Evolutionary conservation across 2,113 vertebrate species (phyloP), one percentile per base, ranked within the genome.

Genomic region (Saguinus imperator): DNA sequence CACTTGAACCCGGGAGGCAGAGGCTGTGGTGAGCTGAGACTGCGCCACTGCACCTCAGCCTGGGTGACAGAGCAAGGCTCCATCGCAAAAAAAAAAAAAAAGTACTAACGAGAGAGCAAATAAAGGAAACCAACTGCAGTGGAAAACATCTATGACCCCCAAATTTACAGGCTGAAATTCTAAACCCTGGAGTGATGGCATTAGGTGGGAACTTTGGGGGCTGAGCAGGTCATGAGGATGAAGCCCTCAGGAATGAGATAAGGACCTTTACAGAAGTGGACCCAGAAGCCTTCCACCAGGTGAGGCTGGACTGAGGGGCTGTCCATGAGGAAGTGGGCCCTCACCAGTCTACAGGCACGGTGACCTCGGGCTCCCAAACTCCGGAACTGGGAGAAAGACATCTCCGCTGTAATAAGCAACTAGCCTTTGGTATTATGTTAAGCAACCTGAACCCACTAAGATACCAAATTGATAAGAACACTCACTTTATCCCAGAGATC

Each of bases 401-500:
- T 43, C 70, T 72, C 92, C 52, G 10, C 23, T 95, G 13, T 37
- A 21, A 32, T 6, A 57, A 87, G 76, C 45, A 8, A 40, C 20
- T 23, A 23, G 8, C 27, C 29, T 55, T 14, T 72, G 43, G 29
- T 40, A 16, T 35, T 77, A 14, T 92, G 12, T 55, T 32, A 35
- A 68, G 89, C 8, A 61, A 10, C 68, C 57, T 76, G 13, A 95
- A 61, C 25, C 77, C 13, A 76, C 1, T 27, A 25, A 48, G 2
- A 79, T 2, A 32, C 1, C 25, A 12, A 37, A 2, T 8, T 48
- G 7, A 66, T 1, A 94, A 58, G 84, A 68, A 8, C 70, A 35
- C 3, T 70, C 1, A 98, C 99, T 99, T 99, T 98, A 99, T 99
- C 37, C 99, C 99, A 17, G 40, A 99, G 96, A 99, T 99, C 98